Percentiles rank a stretch among this genome's conserved stretches.
Evolutionary conservation across 2,113 vertebrate genomes (phyloP).

Genomic region (Anolis carolinensis): DNA sequence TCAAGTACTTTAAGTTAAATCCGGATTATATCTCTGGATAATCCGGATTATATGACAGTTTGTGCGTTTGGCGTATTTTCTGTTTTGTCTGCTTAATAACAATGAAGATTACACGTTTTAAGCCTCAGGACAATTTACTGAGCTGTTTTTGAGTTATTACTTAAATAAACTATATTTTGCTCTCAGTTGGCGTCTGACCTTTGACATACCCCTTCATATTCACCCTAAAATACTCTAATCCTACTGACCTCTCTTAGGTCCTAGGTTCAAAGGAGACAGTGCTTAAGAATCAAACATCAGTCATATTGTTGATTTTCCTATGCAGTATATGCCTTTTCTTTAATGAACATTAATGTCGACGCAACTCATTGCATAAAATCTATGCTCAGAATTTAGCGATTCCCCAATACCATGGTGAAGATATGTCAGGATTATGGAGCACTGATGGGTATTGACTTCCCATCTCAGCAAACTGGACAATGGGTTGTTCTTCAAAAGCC

Average conservation of each 20-base stretch:
- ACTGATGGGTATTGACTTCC: constrained; percentile 40
- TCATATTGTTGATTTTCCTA: neutral
- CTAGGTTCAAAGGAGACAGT: neutral
- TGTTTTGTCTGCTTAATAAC: too few relatives aligned
- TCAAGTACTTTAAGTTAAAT: too few relatives aligned
- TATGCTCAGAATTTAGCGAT: constrained; percentile 36
- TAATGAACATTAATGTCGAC: constrained; percentile 9
- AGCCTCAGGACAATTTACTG: too few relatives aligned
- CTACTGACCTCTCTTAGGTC: neutral
- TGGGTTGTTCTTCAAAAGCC: constrained; percentile 61
- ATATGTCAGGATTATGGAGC: constrained; percentile 59
- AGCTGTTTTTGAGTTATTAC: too few relatives aligned
- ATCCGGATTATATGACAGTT: too few relatives aligned
- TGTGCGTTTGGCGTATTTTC: too few relatives aligned
- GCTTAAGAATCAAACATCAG: neutral
- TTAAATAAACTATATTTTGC: too few relatives aligned
- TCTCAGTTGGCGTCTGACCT: too few relatives aligned
- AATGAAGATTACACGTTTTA: too few relatives aligned
- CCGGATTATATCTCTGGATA: too few relatives aligned
- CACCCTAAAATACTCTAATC: too few relatives aligned
- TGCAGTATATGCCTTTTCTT: neutral
- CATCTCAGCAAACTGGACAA: constrained; percentile 49
- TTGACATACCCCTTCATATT: too few relatives aligned
- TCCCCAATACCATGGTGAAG: constrained; percentile 56
- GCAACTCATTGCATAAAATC: constrained; percentile 37